Conservation (phyloP, 1,140 invertebrate genomes). For the Drosophila chauvacae region DNA sequence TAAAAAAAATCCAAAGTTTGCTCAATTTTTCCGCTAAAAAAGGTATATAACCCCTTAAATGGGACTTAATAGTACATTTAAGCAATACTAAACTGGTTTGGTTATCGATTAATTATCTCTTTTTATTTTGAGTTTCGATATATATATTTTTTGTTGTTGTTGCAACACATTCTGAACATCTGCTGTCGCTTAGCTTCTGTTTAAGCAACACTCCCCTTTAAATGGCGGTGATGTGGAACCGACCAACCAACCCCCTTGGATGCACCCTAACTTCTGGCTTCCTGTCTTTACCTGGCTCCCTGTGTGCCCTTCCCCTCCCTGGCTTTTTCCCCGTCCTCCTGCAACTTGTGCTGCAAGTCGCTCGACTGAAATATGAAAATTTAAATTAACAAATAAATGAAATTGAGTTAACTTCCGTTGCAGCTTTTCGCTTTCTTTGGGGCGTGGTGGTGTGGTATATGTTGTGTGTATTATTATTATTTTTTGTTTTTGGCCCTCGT, state of each 20-base stretch:
- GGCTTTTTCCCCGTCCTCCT: not conserved
- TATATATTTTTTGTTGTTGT: not conserved
- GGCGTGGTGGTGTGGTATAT: constrained; percentile 5
- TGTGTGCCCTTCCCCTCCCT: constrained; percentile 3
- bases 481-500: not conserved
- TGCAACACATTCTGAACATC: constrained; percentile 13
- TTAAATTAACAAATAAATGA: constrained; percentile 61
- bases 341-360: not conserved
- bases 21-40: no score
- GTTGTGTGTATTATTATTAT: constrained; percentile 1
- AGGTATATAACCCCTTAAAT: no score
- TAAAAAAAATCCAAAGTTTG: no score
- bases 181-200: constrained; percentile 20
- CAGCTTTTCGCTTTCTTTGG: constrained; percentile 49
- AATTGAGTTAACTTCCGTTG: constrained; percentile 57
- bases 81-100: no score
- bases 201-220: constrained; percentile 25
- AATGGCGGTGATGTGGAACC: constrained; percentile 33
- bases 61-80: no score
- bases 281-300: constrained; percentile 16
- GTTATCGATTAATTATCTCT: not conserved
- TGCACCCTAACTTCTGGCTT: constrained; percentile 24
- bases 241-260: constrained; percentile 11
- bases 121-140: not conserved
- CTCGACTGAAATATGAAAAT: constrained; percentile 51